Base-by-base conservation (phyloP, 2,888 invertebrate genomes). In the Aplocera efformata region DNA sequence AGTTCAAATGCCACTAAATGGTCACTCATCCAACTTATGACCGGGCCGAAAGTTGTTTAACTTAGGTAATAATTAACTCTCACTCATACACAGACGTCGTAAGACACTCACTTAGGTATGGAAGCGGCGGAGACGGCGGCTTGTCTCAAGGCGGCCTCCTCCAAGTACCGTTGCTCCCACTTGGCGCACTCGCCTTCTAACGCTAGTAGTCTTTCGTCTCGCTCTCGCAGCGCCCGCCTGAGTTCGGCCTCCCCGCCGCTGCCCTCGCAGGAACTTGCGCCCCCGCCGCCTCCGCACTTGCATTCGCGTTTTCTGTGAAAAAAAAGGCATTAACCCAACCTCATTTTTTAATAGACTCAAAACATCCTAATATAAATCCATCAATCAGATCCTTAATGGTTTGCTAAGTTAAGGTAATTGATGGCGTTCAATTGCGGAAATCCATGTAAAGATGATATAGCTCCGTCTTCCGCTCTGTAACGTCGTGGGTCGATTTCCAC, bases 81-180 rank as follows among this genome's bases (percentile, higher is more conserved):
- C 22, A 2, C 10, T 11, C 9, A 26, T n/a, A 10, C 7, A 22
- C 8, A 8, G 1, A 10, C 1, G n/a, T 1, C 6, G n/a, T 32
- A 6, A 33, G 27, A 17, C 10, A 39, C 82, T 76, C 71, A 92
- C 92, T 92, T 93, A 57, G 92, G 92, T 64, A 92, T 91, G 60
- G 92, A 92, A 32, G 94, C 94, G 41, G 95, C 94, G 71, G 95
- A 94, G 28, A 95, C 93, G 22, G 94, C 94, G 35, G 94, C 93
- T 77, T 95, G 95, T 10, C 95, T 76, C 49, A 94, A 78, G 26
- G 94, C 93, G 50, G 93, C 93, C 74, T 96, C 95, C 75, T 95
- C 95, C 33, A 95, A 84, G 78, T 94, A 95, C 32, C 94, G 90
- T 78, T 95, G 95, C 78, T 96, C 96, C 95, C 94, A 94, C 85